Conservation (phyloP, 1,140 invertebrate genomes). For the Conus ventricosus region DNA sequence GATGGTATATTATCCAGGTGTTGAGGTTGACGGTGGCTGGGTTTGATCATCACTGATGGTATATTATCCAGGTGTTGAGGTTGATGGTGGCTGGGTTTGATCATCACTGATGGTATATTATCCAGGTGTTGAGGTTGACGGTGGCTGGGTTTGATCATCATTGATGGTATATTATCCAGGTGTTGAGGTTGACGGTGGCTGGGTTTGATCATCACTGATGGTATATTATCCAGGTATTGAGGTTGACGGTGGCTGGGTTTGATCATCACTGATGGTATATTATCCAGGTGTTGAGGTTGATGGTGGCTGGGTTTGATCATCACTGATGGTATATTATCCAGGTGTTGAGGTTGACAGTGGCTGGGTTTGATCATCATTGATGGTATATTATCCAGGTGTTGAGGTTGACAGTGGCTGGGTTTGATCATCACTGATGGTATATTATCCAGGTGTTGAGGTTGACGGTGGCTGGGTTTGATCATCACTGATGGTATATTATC, state of each 20-base stretch:
- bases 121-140: conserved; percentile 63
- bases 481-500: not conserved
- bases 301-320: conserved; percentile 48
- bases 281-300: conserved; percentile 62
- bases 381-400: conserved; percentile 53
- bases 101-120: not conserved
- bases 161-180: conserved; percentile 42
- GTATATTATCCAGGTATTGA: conserved; percentile 55
- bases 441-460: conserved; percentile 60
- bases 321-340: conserved; percentile 32
- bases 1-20: conserved; percentile 48
- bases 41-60: not conserved
- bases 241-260: conserved; percentile 61
- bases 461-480: conserved; percentile 53
- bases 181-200: conserved; percentile 64
- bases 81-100: conserved; percentile 57
- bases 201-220: not conserved
- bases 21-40: conserved; percentile 63
- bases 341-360: conserved; percentile 64
- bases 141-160: conserved; percentile 43
- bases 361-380: not conserved
- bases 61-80: conserved; percentile 57
- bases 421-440: not conserved
- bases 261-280: not conserved
- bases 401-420: conserved; percentile 62